Conservation (phyloP, 2,797 vertebrate genomes). For the Lepidocolaptes lacrymiger region DNA sequence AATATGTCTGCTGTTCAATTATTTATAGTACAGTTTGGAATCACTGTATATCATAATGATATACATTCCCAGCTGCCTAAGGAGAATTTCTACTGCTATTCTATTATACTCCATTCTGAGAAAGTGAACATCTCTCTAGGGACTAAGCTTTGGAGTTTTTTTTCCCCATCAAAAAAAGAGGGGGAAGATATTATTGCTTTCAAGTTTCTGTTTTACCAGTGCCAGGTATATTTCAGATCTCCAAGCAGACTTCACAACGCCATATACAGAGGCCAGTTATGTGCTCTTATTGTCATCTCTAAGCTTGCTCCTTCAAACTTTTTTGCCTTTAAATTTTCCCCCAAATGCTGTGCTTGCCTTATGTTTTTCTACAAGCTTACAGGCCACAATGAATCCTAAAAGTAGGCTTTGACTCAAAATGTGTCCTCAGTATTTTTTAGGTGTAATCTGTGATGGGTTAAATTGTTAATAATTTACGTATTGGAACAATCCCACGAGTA, state of each 20-base stretch:
- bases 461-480: neutral
- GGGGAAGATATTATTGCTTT: neutral
- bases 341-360: neutral
- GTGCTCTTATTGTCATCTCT: neutral
- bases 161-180: fast-evolving
- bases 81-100: neutral
- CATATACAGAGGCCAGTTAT: neutral
- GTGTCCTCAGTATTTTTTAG: neutral
- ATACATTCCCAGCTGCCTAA: neutral
- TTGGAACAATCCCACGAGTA: neutral
- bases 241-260: neutral
- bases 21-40: neutral
- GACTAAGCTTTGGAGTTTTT: neutral
- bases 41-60: neutral
- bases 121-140: neutral
- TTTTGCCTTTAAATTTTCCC: neutral
- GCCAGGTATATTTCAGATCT: neutral
- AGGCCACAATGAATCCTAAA: neutral
- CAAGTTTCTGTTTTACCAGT: neutral
- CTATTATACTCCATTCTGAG: neutral
- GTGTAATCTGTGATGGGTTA: neutral
- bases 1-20: neutral
- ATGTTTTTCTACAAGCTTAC: neutral
- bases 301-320: neutral
- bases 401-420: neutral